phyloP scores from a whole-genome alignment of 1,140 invertebrate genomes.

The Sinella curviseta region DNA sequence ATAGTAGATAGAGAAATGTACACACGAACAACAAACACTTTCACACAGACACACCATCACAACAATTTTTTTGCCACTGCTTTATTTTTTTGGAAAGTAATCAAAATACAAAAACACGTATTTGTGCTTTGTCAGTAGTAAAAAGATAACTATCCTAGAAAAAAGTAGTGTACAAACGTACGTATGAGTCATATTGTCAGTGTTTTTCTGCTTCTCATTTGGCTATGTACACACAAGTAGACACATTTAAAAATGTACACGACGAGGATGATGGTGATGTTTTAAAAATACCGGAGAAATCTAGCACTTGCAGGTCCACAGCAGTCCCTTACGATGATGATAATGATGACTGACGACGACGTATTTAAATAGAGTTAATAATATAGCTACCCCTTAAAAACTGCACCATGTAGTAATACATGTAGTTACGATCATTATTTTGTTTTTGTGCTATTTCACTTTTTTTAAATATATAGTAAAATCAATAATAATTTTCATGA shows the following conservation, averaged over 20 bases:
- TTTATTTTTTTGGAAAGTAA: no score
- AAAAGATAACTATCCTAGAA: background rate
- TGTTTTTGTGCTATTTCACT: background rate
- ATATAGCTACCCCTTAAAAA: conserved; percentile 14
- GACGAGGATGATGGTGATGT: background rate
- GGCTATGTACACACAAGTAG: background rate
- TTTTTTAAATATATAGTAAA: no score
- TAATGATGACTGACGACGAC: background rate
- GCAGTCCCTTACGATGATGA: no score
- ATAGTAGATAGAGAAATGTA: no score
- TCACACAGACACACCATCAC: no score
- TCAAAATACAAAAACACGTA: background rate
- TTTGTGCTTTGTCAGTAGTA: background rate
- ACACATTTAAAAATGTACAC: background rate
- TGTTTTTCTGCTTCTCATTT: no score
- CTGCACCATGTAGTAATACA: conserved; percentile 17
- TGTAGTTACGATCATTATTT: background rate
- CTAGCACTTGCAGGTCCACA: background rate
- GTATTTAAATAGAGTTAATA: background rate
- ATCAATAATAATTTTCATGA: no score
- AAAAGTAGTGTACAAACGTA: background rate
- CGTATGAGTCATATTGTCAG: background rate
- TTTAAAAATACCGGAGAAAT: background rate
- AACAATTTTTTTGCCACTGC: no score
- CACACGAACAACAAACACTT: no score